Conservation (phyloP, 2,888 invertebrate genomes). For the Metacarcinus magister region DNA sequence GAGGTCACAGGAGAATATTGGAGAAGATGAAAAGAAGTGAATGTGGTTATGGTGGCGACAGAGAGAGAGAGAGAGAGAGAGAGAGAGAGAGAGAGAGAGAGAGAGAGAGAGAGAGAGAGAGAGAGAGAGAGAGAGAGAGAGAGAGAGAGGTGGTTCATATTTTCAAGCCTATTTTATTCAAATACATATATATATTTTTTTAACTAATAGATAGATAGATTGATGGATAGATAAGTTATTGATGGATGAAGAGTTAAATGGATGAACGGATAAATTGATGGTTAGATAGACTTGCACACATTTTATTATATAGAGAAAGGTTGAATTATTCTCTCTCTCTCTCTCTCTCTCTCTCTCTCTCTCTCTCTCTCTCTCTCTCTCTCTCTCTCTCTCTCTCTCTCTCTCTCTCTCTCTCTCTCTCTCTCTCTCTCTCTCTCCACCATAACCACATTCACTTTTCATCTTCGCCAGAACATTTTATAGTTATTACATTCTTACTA, state of each 20-base stretch:
- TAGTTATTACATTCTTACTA: too few species aligned
- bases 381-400: not conserved
- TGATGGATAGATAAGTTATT: not conserved
- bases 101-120: not conserved
- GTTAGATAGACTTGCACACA: too few species aligned
- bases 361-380: not conserved
- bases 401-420: not conserved
- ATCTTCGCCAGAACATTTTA: not conserved
- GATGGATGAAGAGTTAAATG: not conserved
- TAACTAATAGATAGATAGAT: too few species aligned
- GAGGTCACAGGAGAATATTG: conserved; percentile 29
- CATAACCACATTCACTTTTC: conserved; percentile 30
- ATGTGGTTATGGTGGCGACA: not conserved
- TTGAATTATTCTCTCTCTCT: not conserved
- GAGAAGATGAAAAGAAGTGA: conserved; percentile 31
- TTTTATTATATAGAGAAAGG: too few species aligned
- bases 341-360: not conserved
- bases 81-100: conserved; percentile 13
- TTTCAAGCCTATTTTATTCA: not conserved
- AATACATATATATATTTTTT: not conserved
- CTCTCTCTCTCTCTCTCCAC: not conserved
- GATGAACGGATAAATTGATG: too few species aligned
- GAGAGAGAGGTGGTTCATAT: not conserved
- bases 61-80: not conserved
- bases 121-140: not conserved